A percentile compares a stretch with the other conserved stretches of the same genome.
phyloP scores from a whole-genome alignment of 2,797 vertebrate species.

The Buphagus erythrorhynchus region DNA sequence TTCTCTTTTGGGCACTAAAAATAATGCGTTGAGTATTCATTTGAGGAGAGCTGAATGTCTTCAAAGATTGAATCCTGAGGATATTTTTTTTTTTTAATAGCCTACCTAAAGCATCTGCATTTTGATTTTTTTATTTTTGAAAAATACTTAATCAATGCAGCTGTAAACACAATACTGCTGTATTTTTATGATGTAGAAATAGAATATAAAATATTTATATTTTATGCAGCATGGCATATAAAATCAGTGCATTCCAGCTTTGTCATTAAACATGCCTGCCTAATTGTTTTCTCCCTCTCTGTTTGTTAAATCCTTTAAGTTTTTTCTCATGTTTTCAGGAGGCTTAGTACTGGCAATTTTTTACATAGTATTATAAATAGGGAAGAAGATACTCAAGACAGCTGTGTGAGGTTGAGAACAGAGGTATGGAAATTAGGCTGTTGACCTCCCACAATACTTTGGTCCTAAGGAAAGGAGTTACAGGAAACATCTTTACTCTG shows the following conservation, averaged over 20 bases:
- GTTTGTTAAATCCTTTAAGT: background rate
- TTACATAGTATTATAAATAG: background rate
- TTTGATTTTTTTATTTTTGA: background rate
- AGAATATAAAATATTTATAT: background rate
- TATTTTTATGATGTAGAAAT: background rate
- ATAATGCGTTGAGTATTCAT: background rate
- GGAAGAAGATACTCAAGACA: fast-evolving
- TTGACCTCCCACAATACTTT: background rate
- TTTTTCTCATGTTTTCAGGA: background rate
- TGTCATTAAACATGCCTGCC: background rate
- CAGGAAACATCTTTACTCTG: fast-evolving
- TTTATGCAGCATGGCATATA: background rate
- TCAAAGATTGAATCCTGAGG: background rate
- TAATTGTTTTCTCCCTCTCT: background rate
- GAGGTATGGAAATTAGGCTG: background rate
- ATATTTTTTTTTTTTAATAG: background rate
- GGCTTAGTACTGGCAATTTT: background rate
- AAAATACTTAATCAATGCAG: background rate
- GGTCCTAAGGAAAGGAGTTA: background rate
- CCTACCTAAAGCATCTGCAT: background rate
- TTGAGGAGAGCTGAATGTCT: background rate
- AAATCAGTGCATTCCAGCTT: background rate
- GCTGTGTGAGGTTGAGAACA: background rate
- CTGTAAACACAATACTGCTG: background rate
- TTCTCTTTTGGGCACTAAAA: background rate